These are phyloP conservation scores for Andrena minutula DNA, from an alignment of 2,888 invertebrate genomes.

Conservation along the genomic window DNA sequence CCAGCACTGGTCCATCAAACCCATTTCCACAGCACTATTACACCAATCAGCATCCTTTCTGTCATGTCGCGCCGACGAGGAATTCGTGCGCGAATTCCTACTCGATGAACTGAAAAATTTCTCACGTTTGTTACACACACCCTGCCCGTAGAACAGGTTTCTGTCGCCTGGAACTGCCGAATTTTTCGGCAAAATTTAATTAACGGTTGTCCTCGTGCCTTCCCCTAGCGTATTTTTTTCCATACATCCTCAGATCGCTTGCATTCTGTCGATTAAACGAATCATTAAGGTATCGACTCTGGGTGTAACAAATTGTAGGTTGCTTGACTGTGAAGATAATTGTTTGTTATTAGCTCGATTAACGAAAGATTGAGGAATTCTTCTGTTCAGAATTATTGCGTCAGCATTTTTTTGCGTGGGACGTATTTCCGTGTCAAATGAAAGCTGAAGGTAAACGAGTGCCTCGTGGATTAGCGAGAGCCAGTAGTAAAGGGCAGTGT, in stretches of 20 bases:
- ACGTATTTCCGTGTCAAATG: not conserved
- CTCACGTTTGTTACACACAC: constrained; percentile 21
- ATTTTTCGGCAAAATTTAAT: constrained; percentile 12
- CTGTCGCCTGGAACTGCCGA: not conserved
- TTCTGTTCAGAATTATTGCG: no score
- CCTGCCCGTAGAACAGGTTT: constrained; percentile 3
- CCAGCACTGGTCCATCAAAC: constrained; percentile 42
- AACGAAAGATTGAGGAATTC: no score
- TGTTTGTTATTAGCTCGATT: no score
- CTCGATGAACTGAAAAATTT: constrained; percentile 64
- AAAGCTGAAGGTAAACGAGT: not conserved
- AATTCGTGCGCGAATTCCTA: constrained; percentile 56
- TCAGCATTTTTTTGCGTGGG: no score
- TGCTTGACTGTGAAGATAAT: no score
- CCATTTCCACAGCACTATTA: constrained; percentile 53
- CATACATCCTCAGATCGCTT: not conserved
- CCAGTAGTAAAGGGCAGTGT: not conserved
- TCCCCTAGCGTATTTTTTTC: not conserved
- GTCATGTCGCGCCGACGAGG: constrained; percentile 50
- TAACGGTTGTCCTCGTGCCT: not conserved
- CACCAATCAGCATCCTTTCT: constrained; percentile 60
- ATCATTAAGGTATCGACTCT: not conserved
- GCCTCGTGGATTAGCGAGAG: not conserved
- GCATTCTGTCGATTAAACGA: not conserved
- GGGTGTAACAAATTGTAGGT: no score